Conservation (phyloP, 2,797 vertebrate genomes). For the Epinephelus malabaricus region DNA sequence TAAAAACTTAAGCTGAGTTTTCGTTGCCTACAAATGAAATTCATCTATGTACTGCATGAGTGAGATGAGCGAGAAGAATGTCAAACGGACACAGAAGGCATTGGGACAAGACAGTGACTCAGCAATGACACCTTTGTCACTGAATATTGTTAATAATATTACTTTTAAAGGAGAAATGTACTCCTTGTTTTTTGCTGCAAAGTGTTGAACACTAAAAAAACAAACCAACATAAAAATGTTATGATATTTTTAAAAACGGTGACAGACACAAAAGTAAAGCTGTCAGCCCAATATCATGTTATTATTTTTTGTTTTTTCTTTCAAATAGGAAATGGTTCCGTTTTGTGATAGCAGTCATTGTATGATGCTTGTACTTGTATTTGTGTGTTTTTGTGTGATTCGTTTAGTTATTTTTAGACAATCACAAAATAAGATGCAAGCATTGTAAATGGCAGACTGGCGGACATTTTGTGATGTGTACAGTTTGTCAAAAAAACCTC, state of each 20-base stretch:
- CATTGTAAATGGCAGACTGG: conserved; percentile 91
- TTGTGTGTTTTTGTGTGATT: conserved; percentile 90
- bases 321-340: conserved; percentile 83
- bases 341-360: conserved; percentile 89
- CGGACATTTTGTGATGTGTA: conserved; percentile 91
- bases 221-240: conserved; percentile 90
- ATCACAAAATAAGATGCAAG: conserved; percentile 92
- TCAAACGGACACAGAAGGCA: conserved; percentile 79
- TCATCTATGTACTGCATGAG: conserved; percentile 84
- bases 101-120: conserved; percentile 79
- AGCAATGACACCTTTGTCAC: conserved; percentile 82
- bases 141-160: conserved; percentile 88
- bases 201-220: conserved; percentile 94
- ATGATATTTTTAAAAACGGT: conserved; percentile 86
- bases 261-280: conserved; percentile 79
- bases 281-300: conserved; percentile 85
- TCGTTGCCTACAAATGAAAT: conserved; percentile 83
- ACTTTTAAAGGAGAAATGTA: conserved; percentile 82
- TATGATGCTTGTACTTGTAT: conserved; percentile 91
- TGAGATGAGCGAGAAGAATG: conserved; percentile 82
- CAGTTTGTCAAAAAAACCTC: conserved; percentile 88
- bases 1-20: conserved; percentile 77
- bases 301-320: conserved; percentile 78
- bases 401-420: conserved; percentile 91
- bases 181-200: conserved; percentile 91